Percentiles rank a stretch among this genome's conserved stretches.
These are phyloP conservation scores for Struthidea cinerea DNA, from an alignment of 2,113 vertebrate species.

Conservation along the genomic window DNA sequence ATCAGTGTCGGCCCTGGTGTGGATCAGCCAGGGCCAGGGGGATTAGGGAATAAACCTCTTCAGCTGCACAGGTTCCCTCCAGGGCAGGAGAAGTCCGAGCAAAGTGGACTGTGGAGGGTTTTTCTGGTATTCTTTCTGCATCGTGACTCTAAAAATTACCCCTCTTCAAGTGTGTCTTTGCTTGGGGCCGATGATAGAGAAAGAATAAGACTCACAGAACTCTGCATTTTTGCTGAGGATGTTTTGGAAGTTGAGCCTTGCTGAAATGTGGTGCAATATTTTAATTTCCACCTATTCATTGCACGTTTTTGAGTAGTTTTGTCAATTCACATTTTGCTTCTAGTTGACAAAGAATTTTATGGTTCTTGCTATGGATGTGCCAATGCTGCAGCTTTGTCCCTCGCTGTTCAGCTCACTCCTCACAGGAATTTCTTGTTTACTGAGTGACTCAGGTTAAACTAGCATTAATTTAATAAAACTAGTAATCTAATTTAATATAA, in stretches of 20 bases:
- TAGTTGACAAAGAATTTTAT: neutral
- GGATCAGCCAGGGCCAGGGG: neutral
- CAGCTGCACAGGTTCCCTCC: neutral
- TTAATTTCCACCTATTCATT: neutral
- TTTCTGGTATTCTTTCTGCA: neutral
- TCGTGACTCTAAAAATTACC: neutral
- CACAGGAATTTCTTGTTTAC: neutral
- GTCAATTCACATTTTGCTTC: neutral
- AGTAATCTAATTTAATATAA: neutral
- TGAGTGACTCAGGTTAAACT: neutral
- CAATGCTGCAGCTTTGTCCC: neutral
- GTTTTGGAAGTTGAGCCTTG: fast-evolving
- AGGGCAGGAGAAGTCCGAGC: neutral
- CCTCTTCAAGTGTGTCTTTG: neutral
- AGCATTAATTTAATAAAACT: neutral
- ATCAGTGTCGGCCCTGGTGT: neutral
- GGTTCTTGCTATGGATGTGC: neutral
- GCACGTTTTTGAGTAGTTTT: neutral
- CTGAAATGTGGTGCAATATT: neutral
- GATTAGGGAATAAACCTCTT: neutral
- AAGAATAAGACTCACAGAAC: fast-evolving
- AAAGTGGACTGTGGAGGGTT: neutral
- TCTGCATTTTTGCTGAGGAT: fast-evolving
- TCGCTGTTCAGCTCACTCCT: neutral
- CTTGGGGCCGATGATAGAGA: neutral